These are phyloP conservation scores for Proterorhinus semilunaris DNA, from an alignment of 2,113 vertebrate genomes.

Conservation along the genomic window DNA sequence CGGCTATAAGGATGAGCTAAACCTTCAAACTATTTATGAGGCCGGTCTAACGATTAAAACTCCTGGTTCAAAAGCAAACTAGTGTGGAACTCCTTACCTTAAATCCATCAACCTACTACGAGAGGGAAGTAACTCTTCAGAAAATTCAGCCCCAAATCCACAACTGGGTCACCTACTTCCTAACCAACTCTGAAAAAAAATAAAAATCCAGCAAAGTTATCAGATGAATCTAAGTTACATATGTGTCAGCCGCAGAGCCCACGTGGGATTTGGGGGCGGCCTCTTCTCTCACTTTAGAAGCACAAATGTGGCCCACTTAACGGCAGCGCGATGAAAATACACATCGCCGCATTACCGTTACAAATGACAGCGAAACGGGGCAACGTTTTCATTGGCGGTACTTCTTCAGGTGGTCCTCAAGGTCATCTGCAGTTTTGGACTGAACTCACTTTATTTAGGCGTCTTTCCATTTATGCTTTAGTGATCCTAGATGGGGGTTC, in stretches of 20 bases:
- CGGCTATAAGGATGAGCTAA: no score
- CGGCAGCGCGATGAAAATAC: not conserved
- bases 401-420: no score
- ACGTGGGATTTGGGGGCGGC: not conserved
- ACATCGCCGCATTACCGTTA: not conserved
- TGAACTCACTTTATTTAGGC: no score
- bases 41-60: no score
- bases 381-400: no score
- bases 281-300: not conserved
- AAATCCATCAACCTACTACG: no score
- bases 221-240: slow-evolving; percentile 10
- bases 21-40: not conserved
- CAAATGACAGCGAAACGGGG: not conserved
- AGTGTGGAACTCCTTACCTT: no score
- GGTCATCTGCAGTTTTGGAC: no score
- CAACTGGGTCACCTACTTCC: slow-evolving; percentile 55
- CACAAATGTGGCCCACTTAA: not conserved
- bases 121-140: no score
- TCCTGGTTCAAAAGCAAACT: no score
- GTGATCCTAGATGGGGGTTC: no score
- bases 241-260: not conserved
- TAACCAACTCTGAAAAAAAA: slow-evolving; percentile 7
- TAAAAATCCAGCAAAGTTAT: not conserved
- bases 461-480: no score
- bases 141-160: slow-evolving; percentile 35